Conservation (phyloP, 2,113 vertebrate genomes). For the Sialia sialis region DNA sequence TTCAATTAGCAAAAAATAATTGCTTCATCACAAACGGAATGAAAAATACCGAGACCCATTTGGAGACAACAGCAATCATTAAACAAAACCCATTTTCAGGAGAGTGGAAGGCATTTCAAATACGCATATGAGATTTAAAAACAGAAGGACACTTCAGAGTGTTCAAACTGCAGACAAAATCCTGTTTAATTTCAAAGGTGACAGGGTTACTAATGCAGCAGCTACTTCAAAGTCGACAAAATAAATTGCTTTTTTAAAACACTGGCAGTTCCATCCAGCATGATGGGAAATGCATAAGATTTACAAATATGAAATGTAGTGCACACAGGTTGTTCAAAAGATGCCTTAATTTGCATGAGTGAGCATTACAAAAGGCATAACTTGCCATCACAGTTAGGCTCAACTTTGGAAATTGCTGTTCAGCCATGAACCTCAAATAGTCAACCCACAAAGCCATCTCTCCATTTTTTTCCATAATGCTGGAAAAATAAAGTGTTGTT, state of each 20-base stretch:
- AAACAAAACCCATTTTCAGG: slow-evolving; percentile 53
- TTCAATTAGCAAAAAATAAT: slow-evolving; percentile 55
- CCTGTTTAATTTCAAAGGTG: slow-evolving; percentile 52
- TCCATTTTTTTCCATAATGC: slow-evolving; percentile 10
- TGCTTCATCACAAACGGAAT: slow-evolving; percentile 22
- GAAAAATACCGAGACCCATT: slow-evolving; percentile 35
- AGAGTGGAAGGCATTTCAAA: slow-evolving; percentile 42
- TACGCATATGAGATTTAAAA: slow-evolving; percentile 47
- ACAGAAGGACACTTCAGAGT: slow-evolving; percentile 24
- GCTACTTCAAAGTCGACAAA: slow-evolving; percentile 28
- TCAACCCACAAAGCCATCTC: not conserved
- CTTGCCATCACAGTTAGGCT: not conserved
- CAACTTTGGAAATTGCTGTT: slow-evolving; percentile 3
- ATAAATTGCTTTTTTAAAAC: slow-evolving; percentile 25
- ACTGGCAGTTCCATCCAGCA: not conserved
- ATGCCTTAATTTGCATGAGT: not conserved
- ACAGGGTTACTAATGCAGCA: slow-evolving; percentile 45
- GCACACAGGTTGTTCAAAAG: not conserved
- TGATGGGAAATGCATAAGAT: not conserved
- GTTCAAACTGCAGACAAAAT: slow-evolving; percentile 25
- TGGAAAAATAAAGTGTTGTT: slow-evolving; percentile 33
- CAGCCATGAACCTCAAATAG: not conserved
- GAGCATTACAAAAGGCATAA: not conserved
- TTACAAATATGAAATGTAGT: not conserved
- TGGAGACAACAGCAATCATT: slow-evolving; percentile 44